Evolutionary conservation across 1,140 invertebrate species (phyloP).

Genomic region (Mycetomoellerius zeteki): DNA sequence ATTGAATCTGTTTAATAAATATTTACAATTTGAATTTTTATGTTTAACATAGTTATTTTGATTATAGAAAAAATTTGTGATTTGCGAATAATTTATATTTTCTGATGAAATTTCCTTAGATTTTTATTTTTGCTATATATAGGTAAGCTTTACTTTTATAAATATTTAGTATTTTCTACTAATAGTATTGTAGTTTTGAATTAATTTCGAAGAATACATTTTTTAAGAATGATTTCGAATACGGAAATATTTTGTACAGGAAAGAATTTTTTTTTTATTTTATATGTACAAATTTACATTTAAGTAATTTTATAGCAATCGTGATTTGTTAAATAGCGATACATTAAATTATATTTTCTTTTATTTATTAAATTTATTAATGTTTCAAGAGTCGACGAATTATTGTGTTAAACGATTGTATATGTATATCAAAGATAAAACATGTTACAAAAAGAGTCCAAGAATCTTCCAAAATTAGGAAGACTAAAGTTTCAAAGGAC

Average conservation of each 20-base stretch:
- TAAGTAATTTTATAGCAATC: neutral
- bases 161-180: neutral
- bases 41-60: neutral
- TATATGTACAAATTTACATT: constrained; percentile 6
- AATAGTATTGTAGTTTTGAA: neutral
- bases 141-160: neutral
- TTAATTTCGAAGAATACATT: neutral
- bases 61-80: neutral
- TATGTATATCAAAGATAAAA: neutral
- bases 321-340: neutral
- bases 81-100: neutral
- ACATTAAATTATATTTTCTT: constrained; percentile 17
- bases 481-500: neutral
- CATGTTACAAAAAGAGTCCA: neutral
- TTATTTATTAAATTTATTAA: constrained; percentile 16
- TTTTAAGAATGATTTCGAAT: constrained; percentile 1
- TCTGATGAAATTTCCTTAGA: neutral
- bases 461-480: neutral
- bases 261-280: constrained; percentile 8
- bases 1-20: constrained; percentile 9
- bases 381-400: neutral
- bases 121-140: neutral
- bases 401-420: constrained; percentile 7
- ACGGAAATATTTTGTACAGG: neutral
- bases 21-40: neutral